phyloP scores from a whole-genome alignment of 1,140 invertebrate genomes.

The Meloidogyne chitwoodi region DNA sequence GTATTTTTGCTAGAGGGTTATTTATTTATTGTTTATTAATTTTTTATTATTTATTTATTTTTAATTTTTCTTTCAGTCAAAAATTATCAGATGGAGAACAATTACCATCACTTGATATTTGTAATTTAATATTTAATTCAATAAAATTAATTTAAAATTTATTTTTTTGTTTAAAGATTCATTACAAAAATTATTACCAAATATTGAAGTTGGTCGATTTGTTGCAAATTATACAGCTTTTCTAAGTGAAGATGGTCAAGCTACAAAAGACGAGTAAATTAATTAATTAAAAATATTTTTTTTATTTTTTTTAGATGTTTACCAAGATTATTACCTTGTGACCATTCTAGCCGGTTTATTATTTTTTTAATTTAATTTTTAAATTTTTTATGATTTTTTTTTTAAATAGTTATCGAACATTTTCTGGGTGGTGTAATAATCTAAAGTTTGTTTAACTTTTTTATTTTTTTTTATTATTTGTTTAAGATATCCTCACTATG shows the following conservation, averaged over 20 bases:
- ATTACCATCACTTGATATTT: constrained; percentile 19
- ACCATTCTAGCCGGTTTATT: constrained; percentile 69
- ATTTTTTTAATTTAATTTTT: background rate
- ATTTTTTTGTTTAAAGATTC: background rate
- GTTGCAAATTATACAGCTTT: constrained; percentile 48
- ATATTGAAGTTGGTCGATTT: constrained; percentile 28
- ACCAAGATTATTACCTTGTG: constrained; percentile 66
- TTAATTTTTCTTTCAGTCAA: constrained; percentile 27
- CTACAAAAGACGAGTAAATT: constrained; percentile 31
- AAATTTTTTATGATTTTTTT: background rate
- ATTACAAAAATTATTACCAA: constrained; percentile 24
- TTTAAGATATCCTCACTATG: constrained; percentile 11
- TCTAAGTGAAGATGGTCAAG: constrained; percentile 43
- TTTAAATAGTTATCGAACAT: constrained; percentile 66
- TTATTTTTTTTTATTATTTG: background rate
- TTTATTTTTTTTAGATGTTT: constrained; percentile 28
- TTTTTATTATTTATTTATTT: constrained; percentile 14
- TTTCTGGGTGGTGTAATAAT: constrained; percentile 95
- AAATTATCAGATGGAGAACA: constrained; percentile 32
- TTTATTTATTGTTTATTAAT: background rate
- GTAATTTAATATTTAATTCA: background rate
- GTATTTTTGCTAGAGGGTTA: constrained; percentile 40
- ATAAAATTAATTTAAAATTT: background rate
- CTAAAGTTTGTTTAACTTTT: constrained; percentile 66
- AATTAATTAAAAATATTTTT: background rate